Evolutionary conservation across 2,888 invertebrate species (phyloP).

Genomic region (Acanthosepion lycidas): DNA sequence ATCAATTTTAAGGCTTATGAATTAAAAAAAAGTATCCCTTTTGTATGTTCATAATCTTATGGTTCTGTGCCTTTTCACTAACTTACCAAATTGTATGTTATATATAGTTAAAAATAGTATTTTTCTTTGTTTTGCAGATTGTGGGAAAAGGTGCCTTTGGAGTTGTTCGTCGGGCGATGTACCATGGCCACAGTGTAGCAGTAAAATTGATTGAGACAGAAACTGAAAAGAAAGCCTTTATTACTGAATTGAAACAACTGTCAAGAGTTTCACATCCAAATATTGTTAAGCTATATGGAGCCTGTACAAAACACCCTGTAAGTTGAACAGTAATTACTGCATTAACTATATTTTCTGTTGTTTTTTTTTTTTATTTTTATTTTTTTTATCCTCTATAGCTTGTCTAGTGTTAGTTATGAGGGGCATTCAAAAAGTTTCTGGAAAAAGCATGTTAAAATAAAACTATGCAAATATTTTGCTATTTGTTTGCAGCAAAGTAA

Average conservation of each 20-base stretch:
- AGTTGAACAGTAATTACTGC: constrained; percentile 42
- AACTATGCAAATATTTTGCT: too few species aligned
- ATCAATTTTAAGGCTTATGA: too few species aligned
- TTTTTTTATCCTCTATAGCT: neutral
- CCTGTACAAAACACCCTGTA: constrained; percentile 82
- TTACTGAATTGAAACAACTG: constrained; percentile 88
- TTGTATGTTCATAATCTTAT: too few species aligned
- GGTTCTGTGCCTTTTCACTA: too few species aligned
- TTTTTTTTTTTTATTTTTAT: neutral
- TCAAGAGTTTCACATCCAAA: constrained; percentile 93
- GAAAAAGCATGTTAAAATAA: too few species aligned
- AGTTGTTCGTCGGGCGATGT: constrained; percentile 90
- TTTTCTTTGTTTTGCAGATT: constrained; percentile 61
- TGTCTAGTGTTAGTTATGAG: too few species aligned
- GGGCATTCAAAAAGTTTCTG: too few species aligned
- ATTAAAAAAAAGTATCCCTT: too few species aligned
- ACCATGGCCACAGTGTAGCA: constrained; percentile 90
- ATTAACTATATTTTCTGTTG: neutral
- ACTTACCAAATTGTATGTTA: too few species aligned
- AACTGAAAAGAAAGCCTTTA: constrained; percentile 88
- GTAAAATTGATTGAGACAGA: constrained; percentile 94
- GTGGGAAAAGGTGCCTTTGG: constrained; percentile 88
- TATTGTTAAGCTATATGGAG: constrained; percentile 93
- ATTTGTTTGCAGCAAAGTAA: too few species aligned
- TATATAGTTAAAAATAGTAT: too few species aligned